A percentile compares a stretch with the other conserved stretches of the same genome.
Conservation (phyloP, 2,113 vertebrate genomes). For the human region DNA sequence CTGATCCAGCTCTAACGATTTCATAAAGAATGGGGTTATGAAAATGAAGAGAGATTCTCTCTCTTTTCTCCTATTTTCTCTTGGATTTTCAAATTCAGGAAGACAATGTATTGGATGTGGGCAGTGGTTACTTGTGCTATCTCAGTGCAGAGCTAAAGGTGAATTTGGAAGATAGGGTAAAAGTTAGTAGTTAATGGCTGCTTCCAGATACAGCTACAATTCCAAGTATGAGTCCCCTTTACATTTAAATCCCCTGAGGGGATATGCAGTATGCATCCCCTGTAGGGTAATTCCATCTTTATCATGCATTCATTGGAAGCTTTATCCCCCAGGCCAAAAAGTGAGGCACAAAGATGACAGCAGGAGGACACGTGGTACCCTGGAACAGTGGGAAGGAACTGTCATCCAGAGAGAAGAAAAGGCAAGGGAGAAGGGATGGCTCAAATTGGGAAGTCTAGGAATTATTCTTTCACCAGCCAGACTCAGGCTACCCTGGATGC, state of each 20-base stretch:
- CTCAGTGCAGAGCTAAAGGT: not conserved
- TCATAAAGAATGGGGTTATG: not conserved
- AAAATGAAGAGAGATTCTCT: not conserved
- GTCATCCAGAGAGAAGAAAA: not conserved
- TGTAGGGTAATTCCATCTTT: not conserved
- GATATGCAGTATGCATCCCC: not conserved
- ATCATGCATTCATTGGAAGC: not conserved
- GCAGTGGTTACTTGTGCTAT: not conserved
- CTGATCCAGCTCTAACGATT: not conserved
- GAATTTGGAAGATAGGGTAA: not conserved
- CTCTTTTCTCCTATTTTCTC: not conserved
- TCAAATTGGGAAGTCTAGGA: not conserved
- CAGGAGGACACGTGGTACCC: not conserved
- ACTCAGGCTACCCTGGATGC: too few relatives aligned
- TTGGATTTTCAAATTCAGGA: not conserved
- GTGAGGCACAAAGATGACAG: not conserved
- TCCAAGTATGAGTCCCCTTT: not conserved
- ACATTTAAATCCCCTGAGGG: not conserved
- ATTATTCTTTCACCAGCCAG: not conserved
- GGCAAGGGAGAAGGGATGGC: fast-evolving
- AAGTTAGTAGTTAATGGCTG: not conserved
- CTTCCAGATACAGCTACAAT: not conserved
- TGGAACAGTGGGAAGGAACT: not conserved
- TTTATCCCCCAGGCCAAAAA: not conserved
- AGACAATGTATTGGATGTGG: not conserved